Evolutionary conservation across 2,113 vertebrate species (phyloP), one percentile per base, ranked within the genome.

Genomic region (Variabilichromis moorii): DNA sequence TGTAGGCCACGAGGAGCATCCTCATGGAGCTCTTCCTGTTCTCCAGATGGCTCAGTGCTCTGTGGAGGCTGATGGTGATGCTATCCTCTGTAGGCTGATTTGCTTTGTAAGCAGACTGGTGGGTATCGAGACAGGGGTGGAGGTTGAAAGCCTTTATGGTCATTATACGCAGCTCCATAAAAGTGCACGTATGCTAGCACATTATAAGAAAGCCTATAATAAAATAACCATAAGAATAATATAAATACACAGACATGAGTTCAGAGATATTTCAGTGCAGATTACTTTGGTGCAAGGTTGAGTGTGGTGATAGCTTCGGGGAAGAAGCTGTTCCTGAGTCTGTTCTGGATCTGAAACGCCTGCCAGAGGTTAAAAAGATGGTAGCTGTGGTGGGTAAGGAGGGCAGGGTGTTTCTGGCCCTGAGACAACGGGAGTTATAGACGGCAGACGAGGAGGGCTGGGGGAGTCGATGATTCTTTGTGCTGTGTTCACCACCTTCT

Each of bases 1-100:
- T 59, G 14, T 61, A 9, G 57, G 0, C 3, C 0, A 61, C 14
- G 5, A 17, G 57, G 1, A 61, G 57, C 57, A 3, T 17, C 26
- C 57, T 17, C 26, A 17, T 17, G 14, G 14, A 31, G 13, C 57
- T 31, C 14, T 61, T 61, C 26, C 57, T 61, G 57, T 61, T 61
- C 26, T 4, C 5, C 24, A 28, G 4, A 28, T 28, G 55, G 55
- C 13, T 31, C 57, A 1, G 57, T 31, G 57, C 57, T 61, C 57
- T 31, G 26, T 61, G 57, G 0, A 61, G 14, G 57, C 26, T 61
- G 57, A 59, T 59, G 54, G 54, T 57, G 54, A 59, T 59, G 57
- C 3, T 28, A 9, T 59, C 55, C 55, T 59, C 55, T 28, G 55
- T 9, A 28, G 55, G 24, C 26, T 28, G 55, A 9, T 59, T 9